Base-by-base conservation (phyloP, 2,113 vertebrate genomes). In the Scomber colias region DNA sequence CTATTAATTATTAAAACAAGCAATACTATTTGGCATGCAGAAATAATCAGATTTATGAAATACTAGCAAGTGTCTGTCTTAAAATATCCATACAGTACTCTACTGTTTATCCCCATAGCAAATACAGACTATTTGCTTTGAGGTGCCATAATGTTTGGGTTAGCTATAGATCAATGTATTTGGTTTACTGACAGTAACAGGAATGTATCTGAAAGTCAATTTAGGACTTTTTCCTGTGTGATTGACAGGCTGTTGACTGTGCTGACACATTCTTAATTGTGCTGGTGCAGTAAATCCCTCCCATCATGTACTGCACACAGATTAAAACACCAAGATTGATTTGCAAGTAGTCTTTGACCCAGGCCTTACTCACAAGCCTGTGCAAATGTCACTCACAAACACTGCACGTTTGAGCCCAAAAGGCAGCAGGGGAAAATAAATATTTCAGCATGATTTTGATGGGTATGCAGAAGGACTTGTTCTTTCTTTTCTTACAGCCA, bases 311-410 rank as follows among this genome's bases (percentile, higher is more conserved):
- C 51, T 44, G 67, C 44, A 35, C 65, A 4, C 63, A 77, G 82
- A 86, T 86, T 83, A 75, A 86, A 90, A 81, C 57, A 85, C 61
- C n/a, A 12, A 63, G 44, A 85, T 80, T 82, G 85, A 90, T 84
- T 77, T 77, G 82, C 53, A 74, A 79, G 73, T 63, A 44, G 13
- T 67, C 77, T 80, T 82, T 89, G 84, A 87, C 87, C 82, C 55
- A 15, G 21, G 76, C n/a, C 53, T 57, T 53, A 15, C 49, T 74
- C 14, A 3, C 40, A 46, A 35, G 57, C 61, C 62, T 71, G 45
- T 65, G 24, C 24, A 67, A 78, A 76, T 85, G 81, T 64, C 71
- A 81, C 0, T 60, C 71, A 69, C 11, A 45, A 11, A 6, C 2
- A 16, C 49, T 1, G 50, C 17, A 63, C 2, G 3, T 24, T 57